Evolutionary conservation across 2,888 invertebrate species (phyloP), one percentile per base, ranked within the genome.

Genomic region (Cybosia mesomella): DNA sequence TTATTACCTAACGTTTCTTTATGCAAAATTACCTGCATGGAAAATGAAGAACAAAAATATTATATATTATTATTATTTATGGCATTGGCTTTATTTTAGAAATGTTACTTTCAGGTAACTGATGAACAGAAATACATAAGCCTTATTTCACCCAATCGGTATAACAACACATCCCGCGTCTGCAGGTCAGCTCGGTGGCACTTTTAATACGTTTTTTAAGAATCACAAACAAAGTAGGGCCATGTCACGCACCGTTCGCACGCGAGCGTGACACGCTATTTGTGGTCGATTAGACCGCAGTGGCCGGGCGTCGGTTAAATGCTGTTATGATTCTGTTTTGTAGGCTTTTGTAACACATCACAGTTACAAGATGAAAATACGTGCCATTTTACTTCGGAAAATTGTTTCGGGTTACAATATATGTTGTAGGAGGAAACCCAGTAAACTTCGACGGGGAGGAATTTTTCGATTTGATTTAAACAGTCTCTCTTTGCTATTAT

Each of bases 181-280:
- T 66, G 68, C 70, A 60, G 76, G 75, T 77, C 82, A 81, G 70
- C 70, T 68, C 81, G 78, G 86, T 85, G 88, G 87, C 81, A 83
- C 83, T 85, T 90, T 87, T 88, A 90, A 88, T 90, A 89, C 82
- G 84, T 89, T 91, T 92, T 92, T 91, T 87, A 91, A 91, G 91
- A 92, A 89, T 89, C 91, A 90, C 91, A 90, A 90, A 88, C 87
- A 88, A 88, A 87, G 86, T 88, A 91, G 85, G 89, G 61, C 64
- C 75, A 73, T 78, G 82, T 79, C 90, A 90, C 90, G 91, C 88
- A 84, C 87, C 75, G 74, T 15, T 61, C 24, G 68, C 77, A 77
- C 82, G 79, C 80, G 69, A 79, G 73, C 80, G 77, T 75, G 80
- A 84, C 88, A 85, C 80, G 83, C 88, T 85, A 90, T 87, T 85